A percentile compares a stretch with the other conserved stretches of the same genome.
These are phyloP conservation scores for Hydrozoanthus gracilis DNA, from an alignment of 92 coral and sea anemone genomes.

Conservation along the genomic window DNA sequence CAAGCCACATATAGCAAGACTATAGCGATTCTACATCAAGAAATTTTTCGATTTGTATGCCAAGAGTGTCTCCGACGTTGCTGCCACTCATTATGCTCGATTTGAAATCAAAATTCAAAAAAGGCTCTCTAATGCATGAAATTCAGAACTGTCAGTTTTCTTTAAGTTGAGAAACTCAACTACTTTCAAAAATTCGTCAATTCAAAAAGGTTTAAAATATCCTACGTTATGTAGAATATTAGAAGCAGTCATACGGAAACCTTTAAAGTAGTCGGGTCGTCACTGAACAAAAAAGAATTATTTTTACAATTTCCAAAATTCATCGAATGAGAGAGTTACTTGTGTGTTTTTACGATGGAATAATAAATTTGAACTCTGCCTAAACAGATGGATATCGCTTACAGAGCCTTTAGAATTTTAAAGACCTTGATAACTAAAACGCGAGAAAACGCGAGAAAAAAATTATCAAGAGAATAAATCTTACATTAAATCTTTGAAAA, in stretches of 20 bases:
- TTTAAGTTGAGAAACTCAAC: no score
- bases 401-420: not conserved
- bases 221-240: no score
- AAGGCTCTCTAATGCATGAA: no score
- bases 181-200: no score
- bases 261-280: no score
- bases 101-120: no score
- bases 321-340: not conserved
- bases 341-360: not conserved
- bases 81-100: no score
- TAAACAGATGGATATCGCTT: constrained; percentile 40
- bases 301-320: not conserved
- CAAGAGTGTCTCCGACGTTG: no score
- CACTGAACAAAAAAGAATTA: not conserved
- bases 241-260: no score
- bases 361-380: not conserved
- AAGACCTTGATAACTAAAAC: constrained; percentile 19
- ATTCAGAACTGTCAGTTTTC: no score
- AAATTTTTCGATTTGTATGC: no score
- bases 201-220: no score
- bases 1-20: not conserved
- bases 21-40: not conserved
- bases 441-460: not conserved
- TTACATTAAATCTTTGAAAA: constrained; percentile 14
- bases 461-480: constrained; percentile 30